These are phyloP conservation scores for Yponomeuta malinellus DNA, from an alignment of 2,888 invertebrate genomes.

Conservation along the genomic window DNA sequence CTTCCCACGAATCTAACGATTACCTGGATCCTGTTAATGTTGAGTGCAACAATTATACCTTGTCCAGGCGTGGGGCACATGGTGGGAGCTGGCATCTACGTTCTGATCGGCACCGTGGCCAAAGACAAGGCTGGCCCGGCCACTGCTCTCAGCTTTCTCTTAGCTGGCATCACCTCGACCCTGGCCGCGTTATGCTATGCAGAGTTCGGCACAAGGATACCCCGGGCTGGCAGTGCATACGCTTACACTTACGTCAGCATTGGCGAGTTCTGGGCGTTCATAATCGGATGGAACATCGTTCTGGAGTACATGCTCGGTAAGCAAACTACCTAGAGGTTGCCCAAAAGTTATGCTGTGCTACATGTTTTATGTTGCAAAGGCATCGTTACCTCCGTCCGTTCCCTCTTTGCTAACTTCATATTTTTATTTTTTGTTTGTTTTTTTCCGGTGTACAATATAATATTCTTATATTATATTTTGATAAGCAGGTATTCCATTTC, in stretches of 20 bases:
- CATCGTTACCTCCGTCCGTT: no score
- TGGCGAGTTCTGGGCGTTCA: constrained; percentile 95
- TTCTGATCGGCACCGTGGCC: constrained; percentile 90
- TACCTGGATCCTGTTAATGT: no score
- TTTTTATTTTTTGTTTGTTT: no score
- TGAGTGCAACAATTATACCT: no score
- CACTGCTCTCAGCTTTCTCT: constrained; percentile 78
- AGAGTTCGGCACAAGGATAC: constrained; percentile 91
- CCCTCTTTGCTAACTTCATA: no score
- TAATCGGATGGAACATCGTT: constrained; percentile 96
- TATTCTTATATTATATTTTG: no score
- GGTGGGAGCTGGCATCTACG: constrained; percentile 97
- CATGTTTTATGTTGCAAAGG: no score
- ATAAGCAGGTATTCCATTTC: no score
- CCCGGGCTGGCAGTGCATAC: constrained; percentile 94
- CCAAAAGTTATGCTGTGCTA: no score
- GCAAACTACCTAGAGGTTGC: neutral
- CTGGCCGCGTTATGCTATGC: constrained; percentile 91
- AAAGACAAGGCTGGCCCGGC: constrained; percentile 89
- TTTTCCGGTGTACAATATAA: no score
- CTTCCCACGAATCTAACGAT: no score
- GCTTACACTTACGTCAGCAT: constrained; percentile 95
- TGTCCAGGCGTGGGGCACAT: constrained; percentile 91
- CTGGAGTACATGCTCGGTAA: constrained; percentile 91
- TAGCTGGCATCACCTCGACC: constrained; percentile 88